Percentiles rank a stretch among this genome's conserved stretches.
Conservation (phyloP, 2,113 vertebrate species). For the Cryptotis parvus region DNA sequence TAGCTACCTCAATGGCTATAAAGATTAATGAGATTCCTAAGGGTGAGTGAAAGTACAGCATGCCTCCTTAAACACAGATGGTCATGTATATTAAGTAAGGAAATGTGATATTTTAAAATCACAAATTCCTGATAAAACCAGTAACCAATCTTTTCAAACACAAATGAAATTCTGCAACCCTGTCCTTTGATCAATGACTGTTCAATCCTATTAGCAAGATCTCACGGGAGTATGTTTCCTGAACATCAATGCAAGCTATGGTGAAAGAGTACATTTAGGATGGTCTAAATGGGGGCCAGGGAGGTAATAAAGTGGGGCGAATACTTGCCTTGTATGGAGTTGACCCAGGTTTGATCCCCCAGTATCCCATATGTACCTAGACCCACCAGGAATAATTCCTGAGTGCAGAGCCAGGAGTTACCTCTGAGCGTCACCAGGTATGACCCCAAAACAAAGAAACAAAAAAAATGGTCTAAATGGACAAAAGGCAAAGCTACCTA, state of each 20-base stretch:
- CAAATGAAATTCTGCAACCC: constrained; percentile 28
- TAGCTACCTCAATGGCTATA: too few species aligned
- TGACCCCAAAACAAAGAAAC: too few species aligned
- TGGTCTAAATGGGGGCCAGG: not conserved
- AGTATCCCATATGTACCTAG: too few species aligned
- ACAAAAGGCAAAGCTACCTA: constrained; percentile 25
- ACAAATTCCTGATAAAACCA: not conserved
- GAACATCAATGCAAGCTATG: not conserved
- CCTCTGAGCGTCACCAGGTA: too few species aligned
- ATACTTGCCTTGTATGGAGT: too few species aligned
- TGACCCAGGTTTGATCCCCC: too few species aligned
- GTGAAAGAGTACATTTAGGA: constrained; percentile 21
- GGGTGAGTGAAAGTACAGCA: not conserved
- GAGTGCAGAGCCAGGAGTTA: too few species aligned
- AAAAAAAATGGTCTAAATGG: not conserved
- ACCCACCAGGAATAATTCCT: too few species aligned
- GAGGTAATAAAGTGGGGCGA: too few species aligned
- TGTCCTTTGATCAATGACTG: constrained; percentile 14
- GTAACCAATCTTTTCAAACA: constrained; percentile 27
- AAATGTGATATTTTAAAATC: not conserved
- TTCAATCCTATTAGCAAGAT: constrained; percentile 19
- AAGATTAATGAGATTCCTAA: too few species aligned
- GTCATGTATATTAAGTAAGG: not conserved
- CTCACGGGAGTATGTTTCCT: constrained; percentile 31
- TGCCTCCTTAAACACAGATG: not conserved